Conservation (phyloP, 2,113 vertebrate species). For the Dinomys branickii region DNA sequence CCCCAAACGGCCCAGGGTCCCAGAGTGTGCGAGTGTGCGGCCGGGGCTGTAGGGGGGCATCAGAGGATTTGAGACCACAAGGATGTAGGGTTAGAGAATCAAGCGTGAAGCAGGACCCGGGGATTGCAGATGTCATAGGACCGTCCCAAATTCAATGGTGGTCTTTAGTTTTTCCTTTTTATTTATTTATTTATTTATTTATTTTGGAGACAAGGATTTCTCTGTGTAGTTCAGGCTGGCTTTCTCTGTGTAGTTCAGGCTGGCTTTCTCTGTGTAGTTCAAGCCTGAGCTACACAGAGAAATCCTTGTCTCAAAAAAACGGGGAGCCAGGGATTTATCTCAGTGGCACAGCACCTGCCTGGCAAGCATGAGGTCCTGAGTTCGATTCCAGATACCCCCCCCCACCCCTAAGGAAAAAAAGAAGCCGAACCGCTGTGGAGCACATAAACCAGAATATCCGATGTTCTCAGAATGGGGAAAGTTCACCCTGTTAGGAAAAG, state of each 20-base stretch:
- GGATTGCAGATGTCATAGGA: not conserved
- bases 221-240: too few species aligned
- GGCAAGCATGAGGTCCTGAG: too few species aligned
- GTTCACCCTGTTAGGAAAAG: not conserved
- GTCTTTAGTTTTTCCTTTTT: not conserved
- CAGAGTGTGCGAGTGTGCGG: rapidly evolving
- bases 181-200: not conserved
- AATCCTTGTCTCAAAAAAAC: too few species aligned
- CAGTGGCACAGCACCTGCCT: too few species aligned
- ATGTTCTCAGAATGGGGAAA: not conserved
- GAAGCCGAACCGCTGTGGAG: not conserved
- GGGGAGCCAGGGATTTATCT: too few species aligned
- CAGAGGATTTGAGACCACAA: rapidly evolving
- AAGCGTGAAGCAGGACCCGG: not conserved
- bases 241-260: too few species aligned
- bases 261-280: too few species aligned
- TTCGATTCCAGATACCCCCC: too few species aligned
- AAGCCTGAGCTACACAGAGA: not conserved
- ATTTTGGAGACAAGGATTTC: not conserved
- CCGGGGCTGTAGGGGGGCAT: rapidly evolving
- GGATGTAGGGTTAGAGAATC: rapidly evolving
- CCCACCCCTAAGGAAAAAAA: too few species aligned
- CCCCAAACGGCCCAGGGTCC: rapidly evolving
- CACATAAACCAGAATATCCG: not conserved
- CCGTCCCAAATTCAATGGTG: not conserved